Percentiles rank a stretch among this genome's conserved stretches.
Conservation (phyloP, 2,888 invertebrate species). For the Cephus sareptanus region DNA sequence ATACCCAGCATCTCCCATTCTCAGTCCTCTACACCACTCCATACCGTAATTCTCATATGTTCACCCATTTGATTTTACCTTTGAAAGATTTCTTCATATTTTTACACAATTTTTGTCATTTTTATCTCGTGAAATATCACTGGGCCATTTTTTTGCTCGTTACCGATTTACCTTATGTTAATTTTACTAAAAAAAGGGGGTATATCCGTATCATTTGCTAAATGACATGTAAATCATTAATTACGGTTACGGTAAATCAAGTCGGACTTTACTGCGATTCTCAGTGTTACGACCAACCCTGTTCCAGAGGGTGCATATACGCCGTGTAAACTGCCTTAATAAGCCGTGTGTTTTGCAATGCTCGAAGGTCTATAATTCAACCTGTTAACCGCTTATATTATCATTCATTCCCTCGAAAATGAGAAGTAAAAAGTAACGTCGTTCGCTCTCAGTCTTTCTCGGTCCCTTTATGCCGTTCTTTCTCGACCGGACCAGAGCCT, state of each 20-base stretch:
- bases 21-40: no score
- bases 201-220: not conserved
- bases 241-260: not conserved
- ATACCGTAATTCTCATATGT: no score
- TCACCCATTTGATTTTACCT: conserved; percentile 16
- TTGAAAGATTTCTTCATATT: not conserved
- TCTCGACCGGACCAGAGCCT: not conserved
- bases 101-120: no score
- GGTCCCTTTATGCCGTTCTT: not conserved
- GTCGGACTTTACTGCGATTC: not conserved
- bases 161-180: not conserved
- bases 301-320: not conserved
- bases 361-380: not conserved
- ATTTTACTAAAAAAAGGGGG: not conserved
- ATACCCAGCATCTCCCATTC: conserved; percentile 9
- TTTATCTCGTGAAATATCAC: no score
- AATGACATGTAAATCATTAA: not conserved
- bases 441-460: not conserved
- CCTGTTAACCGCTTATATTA: conserved; percentile 11
- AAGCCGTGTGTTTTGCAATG: not conserved
- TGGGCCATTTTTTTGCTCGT: no score
- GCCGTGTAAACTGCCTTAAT: not conserved
- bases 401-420: conserved; percentile 17
- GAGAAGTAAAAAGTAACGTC: conserved; percentile 12
- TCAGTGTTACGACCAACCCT: not conserved